Conservation (phyloP, 1,140 invertebrate species). For the Drosophila kikkawai region DNA sequence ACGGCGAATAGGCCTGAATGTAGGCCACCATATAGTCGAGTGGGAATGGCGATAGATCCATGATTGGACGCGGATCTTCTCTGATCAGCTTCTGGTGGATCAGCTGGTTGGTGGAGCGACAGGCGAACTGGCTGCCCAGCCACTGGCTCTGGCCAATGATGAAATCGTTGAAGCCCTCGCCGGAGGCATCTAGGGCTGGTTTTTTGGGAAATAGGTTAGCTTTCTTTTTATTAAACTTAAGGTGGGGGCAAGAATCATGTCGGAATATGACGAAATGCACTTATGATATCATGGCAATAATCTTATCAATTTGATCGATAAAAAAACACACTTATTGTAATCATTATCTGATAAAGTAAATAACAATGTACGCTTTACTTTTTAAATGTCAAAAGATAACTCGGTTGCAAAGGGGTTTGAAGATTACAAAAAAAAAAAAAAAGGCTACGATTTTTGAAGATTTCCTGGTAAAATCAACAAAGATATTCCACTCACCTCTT, state of each 20-base stretch:
- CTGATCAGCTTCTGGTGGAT: slow-evolving; percentile 10
- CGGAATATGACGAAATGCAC: background rate
- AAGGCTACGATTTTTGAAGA: too few species aligned
- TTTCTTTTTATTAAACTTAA: background rate
- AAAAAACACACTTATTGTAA: too few species aligned
- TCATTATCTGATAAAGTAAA: background rate
- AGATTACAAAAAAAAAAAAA: too few species aligned
- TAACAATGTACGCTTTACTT: background rate
- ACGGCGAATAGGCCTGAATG: slow-evolving; percentile 26
- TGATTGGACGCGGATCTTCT: background rate
- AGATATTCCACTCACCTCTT: slow-evolving; percentile 34
- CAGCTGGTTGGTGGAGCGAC: slow-evolving; percentile 22
- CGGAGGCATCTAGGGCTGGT: slow-evolving; percentile 61
- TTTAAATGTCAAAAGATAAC: background rate
- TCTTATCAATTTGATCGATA: slow-evolving; percentile 1
- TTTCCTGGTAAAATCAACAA: too few species aligned
- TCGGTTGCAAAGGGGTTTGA: too few species aligned
- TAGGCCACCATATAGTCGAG: slow-evolving; percentile 53
- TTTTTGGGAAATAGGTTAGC: background rate
- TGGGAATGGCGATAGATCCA: slow-evolving; percentile 22
- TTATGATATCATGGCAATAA: slow-evolving; percentile 1
- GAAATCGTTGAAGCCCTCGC: slow-evolving; percentile 36
- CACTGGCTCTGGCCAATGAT: slow-evolving; percentile 48
- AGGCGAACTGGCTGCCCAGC: slow-evolving; percentile 57
- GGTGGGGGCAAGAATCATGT: background rate